Conservation (phyloP, 2,797 vertebrate species). For the Crenichthys baileyi region DNA sequence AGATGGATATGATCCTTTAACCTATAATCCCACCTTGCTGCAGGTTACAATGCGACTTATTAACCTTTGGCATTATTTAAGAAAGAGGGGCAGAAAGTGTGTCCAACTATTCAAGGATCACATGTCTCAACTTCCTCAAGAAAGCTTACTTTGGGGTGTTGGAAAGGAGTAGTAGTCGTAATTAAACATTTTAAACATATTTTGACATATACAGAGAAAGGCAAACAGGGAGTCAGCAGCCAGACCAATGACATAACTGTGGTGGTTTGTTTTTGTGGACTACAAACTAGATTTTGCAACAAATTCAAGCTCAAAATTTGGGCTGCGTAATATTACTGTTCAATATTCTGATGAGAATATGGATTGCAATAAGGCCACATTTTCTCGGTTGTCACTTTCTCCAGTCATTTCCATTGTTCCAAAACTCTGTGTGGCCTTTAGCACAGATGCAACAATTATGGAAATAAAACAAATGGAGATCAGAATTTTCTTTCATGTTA, state of each 20-base stretch:
- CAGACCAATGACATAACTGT: background rate
- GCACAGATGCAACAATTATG: background rate
- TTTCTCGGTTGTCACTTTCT: background rate
- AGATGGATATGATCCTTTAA: background rate
- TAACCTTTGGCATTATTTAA: background rate
- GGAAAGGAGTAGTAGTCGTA: background rate
- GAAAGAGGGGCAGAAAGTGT: too few relatives aligned
- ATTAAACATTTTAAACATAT: too few relatives aligned
- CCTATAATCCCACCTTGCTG: background rate
- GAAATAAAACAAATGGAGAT: background rate
- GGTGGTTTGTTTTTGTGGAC: background rate
- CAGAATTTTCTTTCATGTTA: background rate
- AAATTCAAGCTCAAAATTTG: background rate
- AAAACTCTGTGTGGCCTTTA: background rate
- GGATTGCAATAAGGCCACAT: background rate
- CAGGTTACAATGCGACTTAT: background rate
- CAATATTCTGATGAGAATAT: background rate
- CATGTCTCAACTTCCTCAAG: background rate
- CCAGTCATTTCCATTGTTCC: background rate
- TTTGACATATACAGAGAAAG: too few relatives aligned
- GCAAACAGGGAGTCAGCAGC: background rate
- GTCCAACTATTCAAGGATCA: too few relatives aligned
- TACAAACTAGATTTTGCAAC: background rate
- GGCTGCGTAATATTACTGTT: background rate
- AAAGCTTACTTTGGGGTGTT: background rate